Conservation (phyloP, 2,797 vertebrate species). For the Diplodus puntazzo region DNA sequence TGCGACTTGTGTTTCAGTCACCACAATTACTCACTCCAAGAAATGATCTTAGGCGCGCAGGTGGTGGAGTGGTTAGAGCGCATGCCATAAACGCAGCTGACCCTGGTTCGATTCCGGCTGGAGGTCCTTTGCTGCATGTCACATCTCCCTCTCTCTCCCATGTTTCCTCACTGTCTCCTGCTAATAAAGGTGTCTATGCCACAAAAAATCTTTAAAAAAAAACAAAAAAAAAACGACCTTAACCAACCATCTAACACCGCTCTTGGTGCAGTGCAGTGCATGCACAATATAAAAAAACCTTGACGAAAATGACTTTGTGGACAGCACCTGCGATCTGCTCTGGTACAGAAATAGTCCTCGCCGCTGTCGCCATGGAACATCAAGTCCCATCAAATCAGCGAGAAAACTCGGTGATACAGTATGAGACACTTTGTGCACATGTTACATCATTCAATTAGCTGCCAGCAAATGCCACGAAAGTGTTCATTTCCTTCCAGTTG, state of each 20-base stretch:
- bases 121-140: too few relatives aligned
- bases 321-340: conserved; percentile 20
- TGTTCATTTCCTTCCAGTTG: neutral
- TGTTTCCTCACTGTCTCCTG: too few relatives aligned
- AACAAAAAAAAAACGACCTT: neutral
- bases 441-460: conserved; percentile 11
- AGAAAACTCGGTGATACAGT: conserved; percentile 20
- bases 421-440: conserved; percentile 17
- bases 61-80: too few relatives aligned
- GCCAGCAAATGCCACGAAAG: neutral
- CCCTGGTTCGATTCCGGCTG: too few relatives aligned
- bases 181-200: too few relatives aligned
- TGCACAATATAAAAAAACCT: too few relatives aligned
- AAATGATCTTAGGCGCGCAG: too few relatives aligned
- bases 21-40: neutral
- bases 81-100: too few relatives aligned
- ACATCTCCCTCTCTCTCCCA: too few relatives aligned
- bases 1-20: neutral
- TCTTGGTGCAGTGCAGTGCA: neutral
- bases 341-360: conserved; percentile 33
- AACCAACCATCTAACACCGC: neutral
- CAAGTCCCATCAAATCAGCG: conserved; percentile 32
- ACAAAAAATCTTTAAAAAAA: too few relatives aligned
- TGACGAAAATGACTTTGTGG: neutral
- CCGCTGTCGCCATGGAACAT: conserved; percentile 29